Base-by-base conservation (phyloP, 2,888 invertebrate genomes). In the Anoplius nigerrimus region DNA sequence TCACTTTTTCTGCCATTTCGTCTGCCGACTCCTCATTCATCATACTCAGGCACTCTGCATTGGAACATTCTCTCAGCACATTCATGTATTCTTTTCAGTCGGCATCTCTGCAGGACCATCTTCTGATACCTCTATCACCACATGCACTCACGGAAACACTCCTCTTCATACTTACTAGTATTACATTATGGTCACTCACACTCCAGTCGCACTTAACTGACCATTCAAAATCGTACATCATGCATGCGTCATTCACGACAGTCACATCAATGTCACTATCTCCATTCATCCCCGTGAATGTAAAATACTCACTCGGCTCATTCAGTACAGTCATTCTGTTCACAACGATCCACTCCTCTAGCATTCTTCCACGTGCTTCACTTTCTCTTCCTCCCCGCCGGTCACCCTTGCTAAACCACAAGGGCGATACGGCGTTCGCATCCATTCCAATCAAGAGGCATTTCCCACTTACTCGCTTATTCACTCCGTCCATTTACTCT, bases 271-370 rank as follows among this genome's bases (percentile, higher is more conserved):
- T n/a, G 42, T 72, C 75, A 45, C 68, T 74, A 34, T 51, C 13
- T 0, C 71, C 72, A 22, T 43, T 62, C 20, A 69, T 20, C 0
- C 72, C 74, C 21, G 57, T 58, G 46, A 76, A 78, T 3, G 56
- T 56, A n/a, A 27, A 56, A 3, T 6, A 56, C 42, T 56, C 56
- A 56, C 56, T 34, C 34, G 56, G 21, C 55, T 55, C 34, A 34
- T 55, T 53, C 11, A 48, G 18, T 21, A 61, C 53, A 48, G 46
- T 45, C 1, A 59, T 59, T 3, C 27, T 51, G 51, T 45, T 59
- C 8, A 15, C n/a, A 15, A 46, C 11, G 16, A 13, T 4, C 59
- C 59, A 48, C 1, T 27, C 61, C 16, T 46, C 46, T 3, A 46
- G n/a, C 4, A 46, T 46, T 46, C 46, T 46, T 11, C 27, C 63